Base-by-base conservation (phyloP, 2,797 vertebrate genomes). In the Ctenopoma kingsleyae region DNA sequence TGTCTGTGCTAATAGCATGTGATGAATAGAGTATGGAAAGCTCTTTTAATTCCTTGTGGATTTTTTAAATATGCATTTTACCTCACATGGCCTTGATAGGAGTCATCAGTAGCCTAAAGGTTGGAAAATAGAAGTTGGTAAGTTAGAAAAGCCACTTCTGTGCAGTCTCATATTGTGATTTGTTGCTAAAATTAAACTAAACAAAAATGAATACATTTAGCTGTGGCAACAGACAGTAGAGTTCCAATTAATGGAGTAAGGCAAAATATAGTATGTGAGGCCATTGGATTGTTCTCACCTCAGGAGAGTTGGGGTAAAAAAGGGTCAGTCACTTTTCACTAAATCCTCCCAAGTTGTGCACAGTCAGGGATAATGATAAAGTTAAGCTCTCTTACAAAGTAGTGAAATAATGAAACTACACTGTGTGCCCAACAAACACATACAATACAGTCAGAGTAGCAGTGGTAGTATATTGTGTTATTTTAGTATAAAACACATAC, bases 31-130 rank as follows among this genome's bases (percentile, higher is more conserved):
- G 23, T 40, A 48, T 9, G 11, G 35, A 5, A 22, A 50, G 59
- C 63, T 57, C 16, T 36, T 58, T 46, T 79, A 73, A 79, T 79
- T 74, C 74, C 83, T 72, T 63, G 59, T 71, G 72, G 76, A 71
- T 76, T 63, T 74, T 77, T 76, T 7, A 71, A 55, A 76, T 67
- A 63, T 49, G 22, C 36, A 43, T 75, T 82, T 67, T 57, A 49
- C 61, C 61, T 74, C 3, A 82, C 76, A 63, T 59, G 50, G 44
- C 61, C 58, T 66, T 62, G 54, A 74, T 69, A 80, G 70, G 44
- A 72, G 44, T 73, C 67, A 61, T 73, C 61, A 67, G 38, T 40
- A 71, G 50, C 52, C 38, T 61, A 56, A 68, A 73, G 69, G 27
- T 74, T 70, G n/a, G 20, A 44, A 61, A 63, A 19, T 22, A 64